A percentile compares a stretch with the other conserved stretches of the same genome.
phyloP scores from a whole-genome alignment of 2,113 vertebrate genomes.

The Monarcha castaneiventris region DNA sequence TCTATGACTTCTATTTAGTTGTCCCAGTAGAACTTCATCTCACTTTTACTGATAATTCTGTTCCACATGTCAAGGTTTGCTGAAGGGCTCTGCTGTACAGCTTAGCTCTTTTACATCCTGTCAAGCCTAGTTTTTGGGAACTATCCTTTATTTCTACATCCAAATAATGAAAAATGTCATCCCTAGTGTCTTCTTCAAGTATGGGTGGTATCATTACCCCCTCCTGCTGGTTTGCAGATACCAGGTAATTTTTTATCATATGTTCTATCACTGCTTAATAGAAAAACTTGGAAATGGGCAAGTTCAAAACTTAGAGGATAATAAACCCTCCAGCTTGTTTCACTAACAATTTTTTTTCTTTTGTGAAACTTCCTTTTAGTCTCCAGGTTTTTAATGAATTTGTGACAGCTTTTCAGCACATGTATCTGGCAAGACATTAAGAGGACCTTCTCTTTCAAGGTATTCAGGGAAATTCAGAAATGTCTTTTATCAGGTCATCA shows the following conservation, averaged over 20 bases:
- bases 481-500: background rate
- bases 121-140: background rate
- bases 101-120: background rate
- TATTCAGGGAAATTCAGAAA: background rate
- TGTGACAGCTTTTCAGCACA: background rate
- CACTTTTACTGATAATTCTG: background rate
- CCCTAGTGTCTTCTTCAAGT: background rate
- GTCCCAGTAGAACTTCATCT: background rate
- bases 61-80: background rate
- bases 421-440: background rate
- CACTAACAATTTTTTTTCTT: background rate
- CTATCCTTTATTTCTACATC: background rate
- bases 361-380: background rate
- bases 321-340: background rate
- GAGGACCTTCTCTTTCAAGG: background rate
- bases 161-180: background rate
- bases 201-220: background rate
- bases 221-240: background rate
- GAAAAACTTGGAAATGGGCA: background rate
- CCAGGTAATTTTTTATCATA: background rate
- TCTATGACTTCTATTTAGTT: background rate
- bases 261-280: background rate
- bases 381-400: background rate
- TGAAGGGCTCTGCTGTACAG: background rate
- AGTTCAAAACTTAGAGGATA: background rate